Evolutionary conservation across 2,888 invertebrate species (phyloP).

Genomic region (Deroplatys truncata): DNA sequence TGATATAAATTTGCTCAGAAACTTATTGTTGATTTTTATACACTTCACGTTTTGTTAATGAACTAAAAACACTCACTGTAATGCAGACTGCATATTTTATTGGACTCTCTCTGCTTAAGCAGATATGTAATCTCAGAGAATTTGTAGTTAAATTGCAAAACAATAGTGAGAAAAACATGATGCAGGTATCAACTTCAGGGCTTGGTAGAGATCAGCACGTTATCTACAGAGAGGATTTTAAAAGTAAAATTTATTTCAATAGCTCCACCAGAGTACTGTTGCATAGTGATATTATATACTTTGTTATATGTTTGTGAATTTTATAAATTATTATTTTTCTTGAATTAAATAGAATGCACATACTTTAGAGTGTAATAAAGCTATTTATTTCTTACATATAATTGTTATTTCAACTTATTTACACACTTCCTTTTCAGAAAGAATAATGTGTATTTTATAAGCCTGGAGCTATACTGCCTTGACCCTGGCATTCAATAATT

Average conservation of each 20-base stretch:
- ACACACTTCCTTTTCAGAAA: background rate
- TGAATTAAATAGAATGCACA: background rate
- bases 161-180: background rate
- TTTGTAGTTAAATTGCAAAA: background rate
- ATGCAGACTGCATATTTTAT: background rate
- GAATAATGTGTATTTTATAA: too few species aligned
- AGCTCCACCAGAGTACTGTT: background rate
- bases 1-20: background rate
- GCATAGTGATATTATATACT: background rate
- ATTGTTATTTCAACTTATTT: background rate
- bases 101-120: background rate
- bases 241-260: background rate
- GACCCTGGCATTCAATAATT: too few species aligned
- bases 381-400: background rate
- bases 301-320: background rate
- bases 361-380: background rate
- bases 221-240: background rate
- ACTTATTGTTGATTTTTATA: background rate
- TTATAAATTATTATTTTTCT: background rate
- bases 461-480: too few species aligned
- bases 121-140: background rate
- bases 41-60: background rate
- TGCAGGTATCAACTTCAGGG: background rate
- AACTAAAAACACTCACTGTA: background rate
- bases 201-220: background rate